Base-by-base conservation (phyloP, 2,888 invertebrate species). In the Mycalesis mineus region DNA sequence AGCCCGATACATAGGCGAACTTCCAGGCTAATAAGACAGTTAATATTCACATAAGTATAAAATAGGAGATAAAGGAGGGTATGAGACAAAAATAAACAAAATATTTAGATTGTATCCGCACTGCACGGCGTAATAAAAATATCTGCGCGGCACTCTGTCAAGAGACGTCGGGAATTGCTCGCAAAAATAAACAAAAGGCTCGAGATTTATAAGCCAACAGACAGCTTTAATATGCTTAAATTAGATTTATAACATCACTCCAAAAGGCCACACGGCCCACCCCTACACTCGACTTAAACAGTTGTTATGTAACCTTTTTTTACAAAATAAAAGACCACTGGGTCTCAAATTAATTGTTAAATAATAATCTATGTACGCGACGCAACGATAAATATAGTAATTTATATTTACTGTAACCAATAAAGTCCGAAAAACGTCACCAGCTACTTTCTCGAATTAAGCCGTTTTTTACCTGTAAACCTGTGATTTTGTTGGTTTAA, bases 171-270 rank as follows among this genome's bases (percentile, higher is more conserved):
- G 15, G 31, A 44, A 50, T 48, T 29, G 41, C 17, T 9, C 17
- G 31, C 13, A 44, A 42, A 36, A 56, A 56, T 55, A 55, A 55
- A 55, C 31, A 48, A 48, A 37, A 44, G 36, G 36, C 50, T 33
- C 42, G 9, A 49, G 41, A 49, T 50, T 42, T 56, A 42, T 56
- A 42, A 56, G 42, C 36, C 49, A 41, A 49, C 33, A 49, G 36
- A 49, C 55, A 56, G 31, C 41, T 56, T 37, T 56, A 56, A 56
- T 56, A 50, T 50, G 56, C 50, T 50, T 56, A 56, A 50, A 56
- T 56, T 50, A 56, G 50, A 56, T 56, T 56, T 56, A 56, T 50
- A 42, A 37, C 56, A 13, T 36, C 33, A 33, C 17, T 33, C 47
- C 6, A n/a, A 47, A 45, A 47, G 47, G 15, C 31, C 14, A 8